Evolutionary conservation across 2,797 vertebrate genomes (phyloP).

Genomic region (Lagocephalus sceleratus): DNA sequence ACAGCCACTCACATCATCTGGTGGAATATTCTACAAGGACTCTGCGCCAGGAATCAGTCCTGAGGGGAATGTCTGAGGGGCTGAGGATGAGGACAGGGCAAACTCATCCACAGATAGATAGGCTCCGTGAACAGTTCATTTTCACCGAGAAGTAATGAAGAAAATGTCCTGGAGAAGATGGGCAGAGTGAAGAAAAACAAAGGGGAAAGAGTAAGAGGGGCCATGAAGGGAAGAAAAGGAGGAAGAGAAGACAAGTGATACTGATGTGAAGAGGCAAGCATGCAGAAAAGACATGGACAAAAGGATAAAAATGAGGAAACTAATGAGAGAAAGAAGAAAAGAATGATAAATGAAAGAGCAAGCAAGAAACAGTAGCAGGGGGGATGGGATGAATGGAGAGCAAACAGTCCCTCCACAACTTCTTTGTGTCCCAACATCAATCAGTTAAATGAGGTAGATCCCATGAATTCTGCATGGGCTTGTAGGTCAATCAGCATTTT

Average conservation of each 20-base stretch:
- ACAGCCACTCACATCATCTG: constrained; percentile 23
- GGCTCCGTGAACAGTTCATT: constrained; percentile 15
- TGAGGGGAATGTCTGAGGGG: constrained; percentile 26
- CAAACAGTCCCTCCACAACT: background rate
- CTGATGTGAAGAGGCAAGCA: background rate
- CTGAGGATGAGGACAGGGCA: constrained; percentile 6
- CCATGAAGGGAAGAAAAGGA: no score
- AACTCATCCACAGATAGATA: constrained; percentile 24
- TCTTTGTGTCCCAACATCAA: no score
- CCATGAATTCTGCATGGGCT: no score
- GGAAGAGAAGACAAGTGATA: background rate
- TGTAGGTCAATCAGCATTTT: no score
- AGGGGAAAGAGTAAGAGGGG: background rate
- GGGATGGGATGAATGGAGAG: background rate
- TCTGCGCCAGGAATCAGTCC: constrained; percentile 7
- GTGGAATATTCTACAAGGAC: constrained; percentile 38
- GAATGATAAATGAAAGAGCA: background rate
- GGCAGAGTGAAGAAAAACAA: background rate
- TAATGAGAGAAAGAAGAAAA: background rate
- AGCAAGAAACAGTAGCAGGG: no score
- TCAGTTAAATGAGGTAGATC: background rate
- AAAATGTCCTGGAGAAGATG: background rate
- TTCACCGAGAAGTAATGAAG: constrained; percentile 16
- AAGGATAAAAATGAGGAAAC: no score
- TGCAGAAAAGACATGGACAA: background rate